Evolutionary conservation across 35 echinoderm and acorn worm genomes (phyloP).

Genomic region (Ptychodera flava): DNA sequence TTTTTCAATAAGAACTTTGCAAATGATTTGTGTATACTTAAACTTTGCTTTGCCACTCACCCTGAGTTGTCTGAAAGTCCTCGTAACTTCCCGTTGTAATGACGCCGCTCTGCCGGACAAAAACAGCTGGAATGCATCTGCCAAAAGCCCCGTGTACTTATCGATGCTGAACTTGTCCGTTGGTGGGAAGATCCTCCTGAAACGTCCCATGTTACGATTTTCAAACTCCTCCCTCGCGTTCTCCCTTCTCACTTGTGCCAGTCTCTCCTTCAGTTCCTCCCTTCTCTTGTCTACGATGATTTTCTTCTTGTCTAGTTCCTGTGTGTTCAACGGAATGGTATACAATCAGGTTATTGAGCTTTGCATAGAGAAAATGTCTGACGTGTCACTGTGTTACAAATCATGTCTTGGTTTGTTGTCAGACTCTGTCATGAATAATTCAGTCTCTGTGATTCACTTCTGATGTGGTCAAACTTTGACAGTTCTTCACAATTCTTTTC

Average conservation of each 20-base stretch:
- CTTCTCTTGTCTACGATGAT: conserved; percentile 70
- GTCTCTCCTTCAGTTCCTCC: conserved; percentile 69
- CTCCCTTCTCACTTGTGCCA: conserved; percentile 71
- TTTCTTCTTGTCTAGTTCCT: conserved; percentile 72
- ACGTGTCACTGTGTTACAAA: too few species aligned
- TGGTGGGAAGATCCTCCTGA: conserved; percentile 81
- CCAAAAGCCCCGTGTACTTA: conserved; percentile 52
- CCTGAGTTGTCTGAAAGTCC: conserved; percentile 32
- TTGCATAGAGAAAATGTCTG: too few species aligned
- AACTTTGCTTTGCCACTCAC: too few species aligned
- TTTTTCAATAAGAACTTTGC: too few species aligned
- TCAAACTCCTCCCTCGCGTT: conserved; percentile 87
- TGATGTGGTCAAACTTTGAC: too few species aligned
- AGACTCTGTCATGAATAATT: too few species aligned
- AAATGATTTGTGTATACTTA: too few species aligned
- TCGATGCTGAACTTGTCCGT: conserved; percentile 57
- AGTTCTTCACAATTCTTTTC: too few species aligned
- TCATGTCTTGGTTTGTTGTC: too few species aligned
- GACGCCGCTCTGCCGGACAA: conserved; percentile 59
- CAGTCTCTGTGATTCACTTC: too few species aligned
- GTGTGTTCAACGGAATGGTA: too few species aligned
- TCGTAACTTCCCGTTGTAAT: conserved; percentile 45
- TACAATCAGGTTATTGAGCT: too few species aligned
- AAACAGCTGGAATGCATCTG: conserved; percentile 89
- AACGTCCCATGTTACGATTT: conserved; percentile 90